Conservation (phyloP, 1,140 invertebrate species). For the Lordiphosa collinella region DNA sequence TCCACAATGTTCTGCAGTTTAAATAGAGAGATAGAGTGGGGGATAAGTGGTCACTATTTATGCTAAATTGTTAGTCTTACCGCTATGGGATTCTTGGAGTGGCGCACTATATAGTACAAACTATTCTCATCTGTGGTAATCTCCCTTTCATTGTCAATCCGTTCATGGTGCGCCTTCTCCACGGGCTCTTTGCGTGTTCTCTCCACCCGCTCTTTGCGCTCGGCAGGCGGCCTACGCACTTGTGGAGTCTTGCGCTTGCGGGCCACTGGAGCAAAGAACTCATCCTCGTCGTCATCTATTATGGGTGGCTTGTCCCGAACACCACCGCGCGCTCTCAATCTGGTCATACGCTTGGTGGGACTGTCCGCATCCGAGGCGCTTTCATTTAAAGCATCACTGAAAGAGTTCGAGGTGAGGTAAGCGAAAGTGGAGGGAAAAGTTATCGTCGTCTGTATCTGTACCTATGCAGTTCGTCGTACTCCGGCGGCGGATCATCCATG, state of each 20-base stretch:
- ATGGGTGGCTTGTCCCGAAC: conserved; percentile 78
- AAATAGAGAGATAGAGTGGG: not conserved
- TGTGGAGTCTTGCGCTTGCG: conserved; percentile 77
- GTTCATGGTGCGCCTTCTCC: conserved; percentile 73
- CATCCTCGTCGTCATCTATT: conserved; percentile 79
- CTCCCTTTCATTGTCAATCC: conserved; percentile 72
- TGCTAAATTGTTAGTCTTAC: conserved; percentile 79
- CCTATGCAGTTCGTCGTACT: conserved; percentile 79
- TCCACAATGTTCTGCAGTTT: conserved; percentile 91
- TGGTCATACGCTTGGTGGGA: conserved; percentile 80
- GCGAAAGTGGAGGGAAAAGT: not conserved
- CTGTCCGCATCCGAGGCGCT: conserved; percentile 80
- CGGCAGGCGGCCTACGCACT: conserved; percentile 80
- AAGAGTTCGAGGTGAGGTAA: not conserved
- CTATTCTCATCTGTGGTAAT: conserved; percentile 88
- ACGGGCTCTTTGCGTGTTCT: conserved; percentile 74
- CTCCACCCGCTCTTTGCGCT: conserved; percentile 80
- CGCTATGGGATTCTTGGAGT: conserved; percentile 88
- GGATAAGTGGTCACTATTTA: not conserved
- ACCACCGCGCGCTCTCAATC: conserved; percentile 80
- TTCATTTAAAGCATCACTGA: conserved; percentile 69
- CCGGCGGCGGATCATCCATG: conserved; percentile 94
- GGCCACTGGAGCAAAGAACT: conserved; percentile 71
- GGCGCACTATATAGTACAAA: conserved; percentile 89
- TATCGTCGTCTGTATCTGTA: conserved; percentile 9